A percentile compares a stretch with the other conserved stretches of the same genome.
phyloP scores from a whole-genome alignment of 2,113 vertebrate genomes.

The Tachycineta bicolor region DNA sequence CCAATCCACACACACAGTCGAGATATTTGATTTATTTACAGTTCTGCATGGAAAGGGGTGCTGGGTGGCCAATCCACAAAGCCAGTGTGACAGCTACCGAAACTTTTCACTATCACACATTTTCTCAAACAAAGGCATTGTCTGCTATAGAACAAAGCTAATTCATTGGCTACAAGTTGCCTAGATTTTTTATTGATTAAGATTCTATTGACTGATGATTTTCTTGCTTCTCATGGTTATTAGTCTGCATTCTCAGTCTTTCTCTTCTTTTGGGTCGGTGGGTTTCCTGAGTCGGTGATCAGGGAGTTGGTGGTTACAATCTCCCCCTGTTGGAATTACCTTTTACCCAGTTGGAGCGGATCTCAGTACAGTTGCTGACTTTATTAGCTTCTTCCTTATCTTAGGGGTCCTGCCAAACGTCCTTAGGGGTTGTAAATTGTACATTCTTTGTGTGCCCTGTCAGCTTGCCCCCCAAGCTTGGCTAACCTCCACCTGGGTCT shows the following conservation, averaged over 20 bases:
- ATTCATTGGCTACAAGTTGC: background rate
- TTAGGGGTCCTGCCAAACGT: background rate
- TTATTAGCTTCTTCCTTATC: background rate
- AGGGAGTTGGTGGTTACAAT: background rate
- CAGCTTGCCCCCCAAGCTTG: background rate
- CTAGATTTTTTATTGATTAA: background rate
- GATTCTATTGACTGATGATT: fast-evolving
- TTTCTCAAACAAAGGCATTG: background rate
- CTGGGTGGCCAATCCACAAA: background rate
- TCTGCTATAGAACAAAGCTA: background rate
- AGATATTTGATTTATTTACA: background rate
- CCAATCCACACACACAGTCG: background rate
- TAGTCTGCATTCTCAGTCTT: background rate
- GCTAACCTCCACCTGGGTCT: no score
- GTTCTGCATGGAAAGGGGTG: fast-evolving
- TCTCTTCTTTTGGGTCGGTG: background rate
- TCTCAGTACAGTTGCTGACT: background rate
- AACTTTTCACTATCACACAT: background rate
- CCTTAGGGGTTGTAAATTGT: background rate
- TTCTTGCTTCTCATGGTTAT: fast-evolving
- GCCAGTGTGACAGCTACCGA: background rate
- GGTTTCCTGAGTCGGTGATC: background rate
- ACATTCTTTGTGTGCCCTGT: background rate
- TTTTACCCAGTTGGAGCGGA: background rate
- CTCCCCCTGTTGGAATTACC: background rate